phyloP scores from a whole-genome alignment of 2,888 invertebrate genomes.

The Dasysyrphus albostriatus region DNA sequence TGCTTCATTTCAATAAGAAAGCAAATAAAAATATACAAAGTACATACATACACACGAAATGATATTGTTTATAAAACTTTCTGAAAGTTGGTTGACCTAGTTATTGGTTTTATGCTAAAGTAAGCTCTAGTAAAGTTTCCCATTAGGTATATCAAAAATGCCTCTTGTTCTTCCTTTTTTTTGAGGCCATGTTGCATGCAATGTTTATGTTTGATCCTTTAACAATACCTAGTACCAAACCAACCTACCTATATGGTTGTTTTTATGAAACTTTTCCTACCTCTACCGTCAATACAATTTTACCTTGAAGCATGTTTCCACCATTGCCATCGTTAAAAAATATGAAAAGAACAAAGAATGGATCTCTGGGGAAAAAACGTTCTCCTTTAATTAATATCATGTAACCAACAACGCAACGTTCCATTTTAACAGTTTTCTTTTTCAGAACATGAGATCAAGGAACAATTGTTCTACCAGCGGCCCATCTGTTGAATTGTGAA shows the following conservation, averaged over 20 bases:
- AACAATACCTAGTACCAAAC: too few species aligned
- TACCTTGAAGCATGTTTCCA: neutral
- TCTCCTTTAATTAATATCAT: conserved; percentile 9
- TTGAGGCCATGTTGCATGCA: neutral
- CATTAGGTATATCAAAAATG: neutral
- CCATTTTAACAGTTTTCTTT: neutral
- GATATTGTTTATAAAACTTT: neutral
- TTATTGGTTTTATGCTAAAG: neutral
- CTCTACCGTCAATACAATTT: neutral
- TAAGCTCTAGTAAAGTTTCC: neutral
- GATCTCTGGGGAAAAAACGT: neutral
- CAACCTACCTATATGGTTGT: too few species aligned
- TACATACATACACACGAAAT: neutral
- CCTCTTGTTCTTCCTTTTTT: neutral
- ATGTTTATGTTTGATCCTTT: neutral
- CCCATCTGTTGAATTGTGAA: conserved; percentile 14
- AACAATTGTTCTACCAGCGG: neutral
- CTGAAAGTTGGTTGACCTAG: neutral
- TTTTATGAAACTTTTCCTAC: neutral
- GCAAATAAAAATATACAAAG: neutral
- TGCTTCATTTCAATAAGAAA: neutral
- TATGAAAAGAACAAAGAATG: neutral
- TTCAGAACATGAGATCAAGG: conserved; percentile 1
- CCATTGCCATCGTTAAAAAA: neutral
- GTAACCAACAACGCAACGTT: neutral